Conservation (phyloP, 2,797 vertebrate genomes). For the Neosilurus mollespiculum region DNA sequence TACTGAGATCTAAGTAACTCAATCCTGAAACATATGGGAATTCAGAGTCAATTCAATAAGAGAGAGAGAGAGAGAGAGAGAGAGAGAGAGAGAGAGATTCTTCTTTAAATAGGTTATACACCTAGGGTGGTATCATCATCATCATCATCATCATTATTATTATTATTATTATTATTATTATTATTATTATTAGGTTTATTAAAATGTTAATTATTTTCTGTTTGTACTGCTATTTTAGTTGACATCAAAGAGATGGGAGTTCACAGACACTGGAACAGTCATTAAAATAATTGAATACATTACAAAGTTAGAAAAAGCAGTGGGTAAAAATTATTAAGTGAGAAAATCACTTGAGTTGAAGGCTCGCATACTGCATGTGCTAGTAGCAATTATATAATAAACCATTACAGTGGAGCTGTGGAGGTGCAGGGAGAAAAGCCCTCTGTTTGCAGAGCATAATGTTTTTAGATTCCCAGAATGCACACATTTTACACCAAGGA, state of each 20-base stretch:
- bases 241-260: slow-evolving; percentile 19
- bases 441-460: not conserved
- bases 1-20: slow-evolving; percentile 47
- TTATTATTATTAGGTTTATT: no score
- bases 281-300: slow-evolving; percentile 25
- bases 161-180: no score
- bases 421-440: not conserved
- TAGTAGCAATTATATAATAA: not conserved
- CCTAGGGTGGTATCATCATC: not conserved
- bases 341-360: not conserved
- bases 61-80: slow-evolving; percentile 22
- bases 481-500: not conserved
- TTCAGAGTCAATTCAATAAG: slow-evolving; percentile 39
- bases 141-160: no score
- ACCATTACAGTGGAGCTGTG: not conserved
- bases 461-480: slow-evolving; percentile 3
- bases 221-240: not conserved
- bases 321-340: not conserved
- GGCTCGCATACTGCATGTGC: not conserved
- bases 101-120: not conserved
- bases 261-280: not conserved
- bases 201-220: no score
- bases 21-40: slow-evolving; percentile 41
- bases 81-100: slow-evolving; percentile 20
- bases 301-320: not conserved